Base-by-base conservation (phyloP, 2,797 vertebrate species). In the Strix occidentalis region DNA sequence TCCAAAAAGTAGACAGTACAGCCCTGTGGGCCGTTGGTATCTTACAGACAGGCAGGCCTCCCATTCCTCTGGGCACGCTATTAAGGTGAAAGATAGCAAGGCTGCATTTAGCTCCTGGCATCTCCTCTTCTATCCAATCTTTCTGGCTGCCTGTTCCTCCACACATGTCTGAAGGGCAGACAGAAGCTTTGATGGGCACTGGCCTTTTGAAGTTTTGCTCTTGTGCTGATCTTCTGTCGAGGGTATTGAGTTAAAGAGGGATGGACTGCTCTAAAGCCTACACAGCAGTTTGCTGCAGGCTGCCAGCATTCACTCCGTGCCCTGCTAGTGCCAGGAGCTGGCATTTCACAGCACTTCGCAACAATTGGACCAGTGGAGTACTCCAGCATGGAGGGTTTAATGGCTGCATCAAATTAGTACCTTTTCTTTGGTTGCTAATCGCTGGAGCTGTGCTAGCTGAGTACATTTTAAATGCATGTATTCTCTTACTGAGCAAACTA, bases 401-500 rank as follows among this genome's bases (percentile, higher is more conserved):
- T 66, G 58, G 41, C 83, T 56, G 57, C 60, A 70, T 58, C 80
- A 76, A 87, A 95, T 93, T 15, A 91, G 72, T 48, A 66, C 58
- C 90, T 81, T 88, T 72, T 72, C 53, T 61, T 74, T 64, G 61
- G 85, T 1, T 51, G 89, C 72, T 93, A 96, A 95, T 91, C 86
- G 76, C 76, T 57, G 65, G 76, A 91, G 82, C 89, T 50, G 64
- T 6, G 84, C 78, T 81, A 66, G 80, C 70, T 35, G 50, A 64
- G 69, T 21, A 61, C 41, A 5, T 29, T 69, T 23, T 18, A 53
- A 85, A 80, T 11, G 56, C 14, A 25, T 5, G 51, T 1, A 7
- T 60, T 66, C 89, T 69, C 81, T 53, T 56, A 19, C 26, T 54
- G 65, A 92, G 86, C 57, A 81, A 84, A 53, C 48, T 21, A 6